Percentiles rank a stretch among this genome's conserved stretches.
Evolutionary conservation across 2,888 invertebrate species (phyloP).

Genomic region (Esperia sulphurella): DNA sequence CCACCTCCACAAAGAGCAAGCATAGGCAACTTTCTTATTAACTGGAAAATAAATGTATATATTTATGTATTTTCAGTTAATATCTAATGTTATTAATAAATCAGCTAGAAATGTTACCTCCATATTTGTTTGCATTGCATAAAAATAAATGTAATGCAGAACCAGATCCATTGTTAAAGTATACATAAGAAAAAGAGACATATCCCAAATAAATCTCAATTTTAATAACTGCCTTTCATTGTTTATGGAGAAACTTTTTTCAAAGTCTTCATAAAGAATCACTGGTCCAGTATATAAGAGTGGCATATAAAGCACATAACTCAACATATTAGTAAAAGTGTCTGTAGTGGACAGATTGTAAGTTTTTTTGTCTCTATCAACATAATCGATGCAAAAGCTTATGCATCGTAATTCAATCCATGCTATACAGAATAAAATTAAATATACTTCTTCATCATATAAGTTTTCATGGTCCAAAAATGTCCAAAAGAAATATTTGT

Average conservation of each 20-base stretch:
- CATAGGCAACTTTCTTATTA: slow-evolving; percentile 79
- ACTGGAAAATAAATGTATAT: slow-evolving; percentile 50
- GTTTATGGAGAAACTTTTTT: slow-evolving; percentile 47
- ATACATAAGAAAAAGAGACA: slow-evolving; percentile 83
- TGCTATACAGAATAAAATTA: slow-evolving; percentile 78
- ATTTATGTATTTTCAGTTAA: not conserved
- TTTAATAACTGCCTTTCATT: slow-evolving; percentile 39
- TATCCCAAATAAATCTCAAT: slow-evolving; percentile 60
- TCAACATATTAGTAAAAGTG: slow-evolving; percentile 75
- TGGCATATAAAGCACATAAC: slow-evolving; percentile 91
- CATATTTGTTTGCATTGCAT: slow-evolving; percentile 84
- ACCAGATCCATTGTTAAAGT: slow-evolving; percentile 83
- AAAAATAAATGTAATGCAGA: slow-evolving; percentile 90
- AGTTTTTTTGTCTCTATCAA: slow-evolving; percentile 40
- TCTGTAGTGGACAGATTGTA: slow-evolving; percentile 19
- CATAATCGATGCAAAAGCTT: slow-evolving; percentile 84
- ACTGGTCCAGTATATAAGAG: slow-evolving; percentile 92
- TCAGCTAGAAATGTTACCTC: slow-evolving; percentile 57
- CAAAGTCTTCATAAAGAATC: slow-evolving; percentile 86
- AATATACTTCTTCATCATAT: slow-evolving; percentile 72
- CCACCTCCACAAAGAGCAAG: slow-evolving; percentile 92
- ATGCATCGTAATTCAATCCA: slow-evolving; percentile 89
- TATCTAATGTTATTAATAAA: not conserved
- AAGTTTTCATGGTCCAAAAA: slow-evolving; percentile 61
- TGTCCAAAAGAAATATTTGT: slow-evolving; percentile 63